Percentiles rank a stretch among this genome's conserved stretches.
These are phyloP conservation scores for Aegithalos caudatus DNA, from an alignment of 2,113 vertebrate species.

Conservation along the genomic window DNA sequence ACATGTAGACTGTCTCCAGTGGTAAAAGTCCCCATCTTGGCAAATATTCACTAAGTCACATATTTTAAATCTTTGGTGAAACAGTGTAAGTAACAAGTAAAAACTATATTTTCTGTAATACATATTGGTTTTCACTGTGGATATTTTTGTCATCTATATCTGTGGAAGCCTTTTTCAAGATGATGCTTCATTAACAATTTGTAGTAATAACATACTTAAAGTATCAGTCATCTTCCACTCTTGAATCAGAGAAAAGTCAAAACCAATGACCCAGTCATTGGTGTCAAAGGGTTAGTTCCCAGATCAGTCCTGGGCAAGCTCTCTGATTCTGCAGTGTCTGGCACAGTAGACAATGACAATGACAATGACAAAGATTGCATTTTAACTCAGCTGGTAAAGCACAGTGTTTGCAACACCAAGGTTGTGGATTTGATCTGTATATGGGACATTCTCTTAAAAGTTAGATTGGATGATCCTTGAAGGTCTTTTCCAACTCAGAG, in stretches of 20 bases:
- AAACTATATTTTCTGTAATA: background rate
- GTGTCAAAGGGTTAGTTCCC: background rate
- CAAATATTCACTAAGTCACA: background rate
- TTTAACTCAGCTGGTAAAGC: background rate
- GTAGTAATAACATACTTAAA: background rate
- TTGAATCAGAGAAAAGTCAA: background rate
- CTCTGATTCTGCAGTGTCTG: background rate
- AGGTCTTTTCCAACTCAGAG: background rate
- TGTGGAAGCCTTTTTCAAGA: background rate
- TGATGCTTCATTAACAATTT: background rate
- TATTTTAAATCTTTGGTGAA: background rate
- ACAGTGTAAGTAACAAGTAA: background rate
- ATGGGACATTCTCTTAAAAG: too few relatives aligned
- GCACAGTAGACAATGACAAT: background rate
- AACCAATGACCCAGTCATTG: background rate
- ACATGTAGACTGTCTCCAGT: background rate
- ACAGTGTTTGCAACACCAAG: accelerated
- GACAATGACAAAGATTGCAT: background rate
- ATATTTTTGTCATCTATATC: background rate
- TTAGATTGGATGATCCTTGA: background rate
- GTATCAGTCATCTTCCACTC: background rate
- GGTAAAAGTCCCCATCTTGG: background rate
- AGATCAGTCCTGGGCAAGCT: background rate
- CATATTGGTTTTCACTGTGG: background rate
- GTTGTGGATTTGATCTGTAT: accelerated